Percentiles rank a stretch among this genome's conserved stretches.
Conservation (phyloP, 2,888 invertebrate genomes). For the Leptinotarsa rubiginosa region DNA sequence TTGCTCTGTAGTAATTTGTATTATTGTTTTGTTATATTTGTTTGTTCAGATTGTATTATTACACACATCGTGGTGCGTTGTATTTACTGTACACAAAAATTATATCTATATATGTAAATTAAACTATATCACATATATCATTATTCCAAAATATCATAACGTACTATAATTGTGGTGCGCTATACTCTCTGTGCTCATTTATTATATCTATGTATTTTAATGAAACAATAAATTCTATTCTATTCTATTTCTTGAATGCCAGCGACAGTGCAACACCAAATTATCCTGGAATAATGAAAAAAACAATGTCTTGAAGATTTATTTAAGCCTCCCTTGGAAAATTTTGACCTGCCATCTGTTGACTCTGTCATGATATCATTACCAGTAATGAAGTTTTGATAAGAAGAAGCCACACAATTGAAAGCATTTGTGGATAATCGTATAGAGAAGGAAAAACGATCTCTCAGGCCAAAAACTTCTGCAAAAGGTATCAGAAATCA, state of each 20-base stretch:
- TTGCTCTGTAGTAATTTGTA: no score
- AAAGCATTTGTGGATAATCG: conserved; percentile 3
- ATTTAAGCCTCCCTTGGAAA: background rate
- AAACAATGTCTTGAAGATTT: background rate
- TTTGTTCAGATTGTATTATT: no score
- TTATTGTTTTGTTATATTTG: no score
- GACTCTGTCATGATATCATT: conserved; percentile 6
- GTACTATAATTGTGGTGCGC: no score
- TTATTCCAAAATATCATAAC: no score
- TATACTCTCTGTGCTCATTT: no score
- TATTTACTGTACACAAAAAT: no score
- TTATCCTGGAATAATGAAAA: conserved; percentile 2
- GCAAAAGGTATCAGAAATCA: background rate
- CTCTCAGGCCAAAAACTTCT: background rate
- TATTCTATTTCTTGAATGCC: background rate
- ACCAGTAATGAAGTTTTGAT: background rate
- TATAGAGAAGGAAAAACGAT: background rate
- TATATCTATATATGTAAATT: no score
- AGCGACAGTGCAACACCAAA: background rate
- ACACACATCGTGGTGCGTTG: no score
- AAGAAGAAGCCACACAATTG: conserved; percentile 20
- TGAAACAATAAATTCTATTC: no score
- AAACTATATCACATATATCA: no score
- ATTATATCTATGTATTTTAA: no score
- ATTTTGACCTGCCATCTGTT: conserved; percentile 10